Base-by-base conservation (phyloP, 2,888 invertebrate species). In the Tiliacea aurago region DNA sequence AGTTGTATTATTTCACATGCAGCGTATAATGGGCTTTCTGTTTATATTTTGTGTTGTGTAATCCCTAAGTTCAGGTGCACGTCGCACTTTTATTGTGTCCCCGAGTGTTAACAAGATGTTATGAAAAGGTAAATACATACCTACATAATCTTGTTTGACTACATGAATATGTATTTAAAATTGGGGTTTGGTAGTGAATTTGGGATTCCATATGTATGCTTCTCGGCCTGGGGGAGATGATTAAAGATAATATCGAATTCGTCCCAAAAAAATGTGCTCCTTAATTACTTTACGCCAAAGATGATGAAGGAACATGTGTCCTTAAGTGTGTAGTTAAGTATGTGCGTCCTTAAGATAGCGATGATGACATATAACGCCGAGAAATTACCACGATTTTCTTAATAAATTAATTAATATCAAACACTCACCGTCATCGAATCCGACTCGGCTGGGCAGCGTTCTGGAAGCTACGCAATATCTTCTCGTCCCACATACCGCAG, bases 71-170 rank as follows among this genome's bases (percentile, higher is more conserved):
- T 15, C 75, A 80, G 70, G 62, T 71, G 75, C 66, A 74, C 66
- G 67, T 58, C 61, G 47, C 47, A 69, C 33, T 79, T 73, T 71
- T 64, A 74, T 84, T 84, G 70, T 82, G 73, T 70, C 59, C 33
- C 37, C 13, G 63, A 66, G 41, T 77, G 77, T 74, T 82, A 82
- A 82, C 70, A 80, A 77, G 77, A 71, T 74, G 53, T 53, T 71
- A 63, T 79, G 67, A 63, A 73, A 75, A 47, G 23, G 55, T 56
- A 69, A 3, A 28, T 2, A 49, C 47, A 23, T 58, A 76, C 61
- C 61, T 43, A 61, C 51, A 43, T 55, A 49, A 49, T 61, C 53
- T 41, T 68, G 15, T 61, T 67, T 55, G 53, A 33, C 53, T 7
- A 33, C 13, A 69, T 69, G 51, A 33, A 47, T 61, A 68, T 61